Evolutionary conservation across 2,113 vertebrate genomes (phyloP), one percentile per base, ranked within the genome.

Genomic region (Pelobates fuscus): DNA sequence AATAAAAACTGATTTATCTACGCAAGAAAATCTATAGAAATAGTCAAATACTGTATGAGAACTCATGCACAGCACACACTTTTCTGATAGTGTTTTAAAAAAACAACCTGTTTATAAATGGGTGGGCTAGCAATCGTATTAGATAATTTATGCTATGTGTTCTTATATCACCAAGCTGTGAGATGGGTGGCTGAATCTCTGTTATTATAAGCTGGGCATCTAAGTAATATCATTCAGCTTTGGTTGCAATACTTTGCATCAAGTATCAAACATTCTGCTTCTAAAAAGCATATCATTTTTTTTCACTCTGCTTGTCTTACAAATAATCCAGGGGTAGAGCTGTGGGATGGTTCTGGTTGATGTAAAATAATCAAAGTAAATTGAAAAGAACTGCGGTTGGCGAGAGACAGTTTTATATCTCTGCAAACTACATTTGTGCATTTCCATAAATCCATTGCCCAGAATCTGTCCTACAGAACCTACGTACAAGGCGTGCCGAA

Each of bases 341-440:
- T 24, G 32, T 67, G 64, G 64, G 54, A n/a, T 32, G 72, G 23
- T 55, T 30, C 37, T 60, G 43, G 65, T 55, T 49, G 29, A 10
- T 59, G 27, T 49, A 37, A 63, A 21, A 15, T 58, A 67, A 41
- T 49, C 29, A 67, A 61, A 44, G 12, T 43, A 57, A 30, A 74
- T 23, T 62, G n/a, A 37, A 30, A 67, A 67, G 43, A 67, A 32
- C 62, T 55, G 52, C 57, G 8, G 11, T 75, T 32, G 52, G 55
- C 3, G 20, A 46, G 62, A 59, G 71, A 46, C 37, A 75, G 30
- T 64, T 58, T 6, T 20, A 15, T 37, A 17, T 52, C 10, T 67
- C 29, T 29, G 55, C 62, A 67, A 59, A n/a, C n/a, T 67, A 17
- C 37, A 77, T 68, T 61, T 32, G 21, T 61, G 23, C n/a, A 60